Conservation (phyloP, 2,113 vertebrate species). For the Tachysurus vachellii region DNA sequence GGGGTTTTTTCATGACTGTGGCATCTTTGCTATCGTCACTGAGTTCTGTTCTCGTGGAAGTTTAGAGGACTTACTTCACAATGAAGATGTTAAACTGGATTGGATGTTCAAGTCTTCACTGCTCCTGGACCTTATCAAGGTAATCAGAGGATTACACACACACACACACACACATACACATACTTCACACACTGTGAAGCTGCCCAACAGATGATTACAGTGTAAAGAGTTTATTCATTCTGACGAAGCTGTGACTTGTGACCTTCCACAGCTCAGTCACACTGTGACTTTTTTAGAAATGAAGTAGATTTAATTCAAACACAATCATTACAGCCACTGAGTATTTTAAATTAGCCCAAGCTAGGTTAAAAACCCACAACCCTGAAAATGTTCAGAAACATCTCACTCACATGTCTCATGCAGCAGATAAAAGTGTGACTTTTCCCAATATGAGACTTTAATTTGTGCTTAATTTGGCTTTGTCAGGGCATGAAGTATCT, state of each 20-base stretch:
- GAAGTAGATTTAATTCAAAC: too few relatives aligned
- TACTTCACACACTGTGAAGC: background rate
- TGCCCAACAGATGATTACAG: background rate
- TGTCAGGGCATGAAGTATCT: constrained; percentile 49
- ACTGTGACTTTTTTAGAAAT: too few relatives aligned
- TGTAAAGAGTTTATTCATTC: background rate
- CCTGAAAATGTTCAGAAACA: background rate
- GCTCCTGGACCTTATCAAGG: constrained; percentile 66
- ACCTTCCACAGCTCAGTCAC: too few relatives aligned
- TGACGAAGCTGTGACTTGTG: background rate
- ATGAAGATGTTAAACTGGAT: constrained; percentile 65
- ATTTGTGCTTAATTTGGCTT: background rate
- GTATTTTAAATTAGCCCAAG: background rate
- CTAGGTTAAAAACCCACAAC: background rate
- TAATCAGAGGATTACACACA: too few relatives aligned
- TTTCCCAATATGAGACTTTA: background rate
- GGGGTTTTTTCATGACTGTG: constrained; percentile 62
- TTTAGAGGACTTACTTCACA: constrained; percentile 60
- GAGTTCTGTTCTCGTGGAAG: constrained; percentile 66
- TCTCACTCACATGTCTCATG: too few relatives aligned
- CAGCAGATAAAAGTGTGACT: background rate
- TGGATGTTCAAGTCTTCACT: constrained; percentile 70
- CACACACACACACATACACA: too few relatives aligned
- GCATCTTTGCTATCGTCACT: constrained; percentile 62
- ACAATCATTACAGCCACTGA: background rate